Evolutionary conservation across 2,888 invertebrate species (phyloP).

Genomic region (Scelioninae gen. 2): DNA sequence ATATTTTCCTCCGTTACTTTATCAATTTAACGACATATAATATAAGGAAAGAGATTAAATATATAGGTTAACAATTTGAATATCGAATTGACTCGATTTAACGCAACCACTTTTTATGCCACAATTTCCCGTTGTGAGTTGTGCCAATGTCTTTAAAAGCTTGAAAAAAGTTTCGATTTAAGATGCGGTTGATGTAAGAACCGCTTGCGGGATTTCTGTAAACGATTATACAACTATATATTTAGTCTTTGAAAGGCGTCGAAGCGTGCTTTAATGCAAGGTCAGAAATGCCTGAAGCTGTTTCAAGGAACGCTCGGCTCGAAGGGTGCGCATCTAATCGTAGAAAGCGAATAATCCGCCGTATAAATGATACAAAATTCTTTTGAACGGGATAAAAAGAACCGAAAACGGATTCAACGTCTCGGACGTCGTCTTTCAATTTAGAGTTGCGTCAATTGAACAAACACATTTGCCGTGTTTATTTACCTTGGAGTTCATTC

Average conservation of each 20-base stretch:
- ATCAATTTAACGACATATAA: no score
- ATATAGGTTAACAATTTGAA: no score
- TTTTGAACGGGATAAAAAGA: constrained; percentile 58
- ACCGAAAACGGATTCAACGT: constrained; percentile 36
- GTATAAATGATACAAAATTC: constrained; percentile 55
- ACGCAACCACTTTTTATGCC: no score
- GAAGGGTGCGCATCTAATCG: constrained; percentile 67
- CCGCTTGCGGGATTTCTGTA: constrained; percentile 35
- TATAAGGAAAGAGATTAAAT: no score
- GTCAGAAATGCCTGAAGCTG: constrained; percentile 67
- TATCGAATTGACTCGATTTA: no score
- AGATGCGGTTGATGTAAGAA: constrained; percentile 22
- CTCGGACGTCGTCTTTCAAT: neutral
- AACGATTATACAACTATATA: constrained; percentile 57
- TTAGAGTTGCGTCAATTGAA: constrained; percentile 23
- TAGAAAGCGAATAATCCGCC: constrained; percentile 49
- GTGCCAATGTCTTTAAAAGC: constrained; percentile 5
- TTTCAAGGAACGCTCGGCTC: constrained; percentile 66
- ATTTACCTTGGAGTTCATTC: neutral
- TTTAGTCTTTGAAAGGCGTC: constrained; percentile 67
- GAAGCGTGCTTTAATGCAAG: constrained; percentile 67
- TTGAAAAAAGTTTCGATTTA: constrained; percentile 36
- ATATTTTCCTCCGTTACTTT: no score
- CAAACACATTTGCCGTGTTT: constrained; percentile 7
- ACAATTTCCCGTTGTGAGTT: neutral